Evolutionary conservation across 2,888 invertebrate species (phyloP).

Genomic region (Drosophila nigricruria): DNA sequence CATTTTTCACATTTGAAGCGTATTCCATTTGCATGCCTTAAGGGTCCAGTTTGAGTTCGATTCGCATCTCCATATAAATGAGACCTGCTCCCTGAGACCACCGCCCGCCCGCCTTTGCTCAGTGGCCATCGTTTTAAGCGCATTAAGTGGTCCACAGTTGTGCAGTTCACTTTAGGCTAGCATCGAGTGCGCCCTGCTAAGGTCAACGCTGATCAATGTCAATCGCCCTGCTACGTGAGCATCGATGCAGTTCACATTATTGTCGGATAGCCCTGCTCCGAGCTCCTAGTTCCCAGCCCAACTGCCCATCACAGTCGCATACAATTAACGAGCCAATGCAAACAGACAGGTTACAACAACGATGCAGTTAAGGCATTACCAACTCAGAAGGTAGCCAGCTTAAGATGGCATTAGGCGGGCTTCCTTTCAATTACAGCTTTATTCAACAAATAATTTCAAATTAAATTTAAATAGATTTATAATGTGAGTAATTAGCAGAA

Average conservation of each 20-base stretch:
- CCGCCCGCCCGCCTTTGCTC: background rate
- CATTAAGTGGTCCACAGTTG: conserved; percentile 50
- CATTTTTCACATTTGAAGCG: conserved; percentile 58
- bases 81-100: conserved; percentile 15
- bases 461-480: background rate
- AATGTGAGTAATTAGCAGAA: background rate
- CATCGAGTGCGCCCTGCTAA: conserved; percentile 35
- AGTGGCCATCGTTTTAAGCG: conserved; percentile 61
- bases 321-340: conserved; percentile 50
- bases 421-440: background rate
- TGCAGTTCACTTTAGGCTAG: conserved; percentile 17
- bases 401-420: background rate
- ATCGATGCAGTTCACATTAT: conserved; percentile 1
- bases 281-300: background rate
- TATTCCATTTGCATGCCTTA: conserved; percentile 70
- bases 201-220: conserved; percentile 69
- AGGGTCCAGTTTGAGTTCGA: conserved; percentile 39
- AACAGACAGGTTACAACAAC: conserved; percentile 30
- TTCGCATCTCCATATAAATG: conserved; percentile 67
- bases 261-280: background rate
- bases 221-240: conserved; percentile 47
- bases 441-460: background rate
- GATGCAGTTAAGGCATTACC: background rate
- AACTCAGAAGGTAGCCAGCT: background rate
- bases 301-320: conserved; percentile 37